A percentile compares a stretch with the other conserved stretches of the same genome.
These are phyloP conservation scores for Protonemura montana DNA, from an alignment of 2,888 invertebrate genomes.

Conservation along the genomic window DNA sequence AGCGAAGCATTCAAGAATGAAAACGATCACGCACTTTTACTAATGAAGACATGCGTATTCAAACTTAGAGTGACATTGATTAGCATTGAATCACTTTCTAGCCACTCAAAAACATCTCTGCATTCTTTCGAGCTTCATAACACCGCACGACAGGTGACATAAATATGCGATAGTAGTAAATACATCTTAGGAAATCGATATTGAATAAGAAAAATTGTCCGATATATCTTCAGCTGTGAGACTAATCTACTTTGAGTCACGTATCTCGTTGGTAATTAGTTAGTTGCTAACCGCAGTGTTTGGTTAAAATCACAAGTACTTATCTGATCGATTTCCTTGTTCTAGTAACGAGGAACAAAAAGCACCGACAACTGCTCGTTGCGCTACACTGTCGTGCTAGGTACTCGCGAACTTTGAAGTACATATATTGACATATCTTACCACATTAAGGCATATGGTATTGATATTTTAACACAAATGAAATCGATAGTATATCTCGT, in stretches of 20 bases:
- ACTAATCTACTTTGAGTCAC: too few relatives aligned
- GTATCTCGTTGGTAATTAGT: too few relatives aligned
- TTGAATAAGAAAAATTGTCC: not conserved
- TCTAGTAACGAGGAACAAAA: not conserved
- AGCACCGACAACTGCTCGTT: too few relatives aligned
- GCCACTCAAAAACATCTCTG: not conserved
- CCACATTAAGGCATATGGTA: too few relatives aligned
- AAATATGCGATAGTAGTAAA: not conserved
- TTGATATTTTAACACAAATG: too few relatives aligned
- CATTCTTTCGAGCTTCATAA: not conserved
- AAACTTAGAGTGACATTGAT: not conserved
- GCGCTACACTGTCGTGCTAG: too few relatives aligned
- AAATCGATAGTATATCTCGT: too few relatives aligned
- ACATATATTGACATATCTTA: too few relatives aligned
- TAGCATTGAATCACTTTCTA: not conserved
- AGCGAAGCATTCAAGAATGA: not conserved
- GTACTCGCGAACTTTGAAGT: too few relatives aligned
- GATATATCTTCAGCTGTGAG: too few relatives aligned
- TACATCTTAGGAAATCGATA: too few relatives aligned
- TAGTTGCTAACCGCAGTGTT: not conserved
- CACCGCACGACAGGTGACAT: too few relatives aligned
- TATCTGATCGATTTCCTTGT: not conserved
- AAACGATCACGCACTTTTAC: not conserved
- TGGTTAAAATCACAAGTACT: not conserved
- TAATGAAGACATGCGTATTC: not conserved